Percentiles rank a stretch among this genome's conserved stretches.
phyloP scores from a whole-genome alignment of 1,140 invertebrate species.

The Drosophila sp. region DNA sequence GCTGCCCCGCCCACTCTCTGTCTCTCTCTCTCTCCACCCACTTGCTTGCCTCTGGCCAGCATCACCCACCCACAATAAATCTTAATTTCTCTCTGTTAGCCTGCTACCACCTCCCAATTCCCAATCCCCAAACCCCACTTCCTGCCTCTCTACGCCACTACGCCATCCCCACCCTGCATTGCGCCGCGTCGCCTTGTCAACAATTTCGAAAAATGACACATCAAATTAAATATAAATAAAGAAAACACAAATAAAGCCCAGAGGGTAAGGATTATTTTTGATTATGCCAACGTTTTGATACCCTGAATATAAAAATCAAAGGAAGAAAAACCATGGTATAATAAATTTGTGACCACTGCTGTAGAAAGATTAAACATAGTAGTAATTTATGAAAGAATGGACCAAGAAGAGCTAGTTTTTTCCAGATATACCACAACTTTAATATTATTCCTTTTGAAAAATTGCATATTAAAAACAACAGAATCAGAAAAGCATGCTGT shows the following conservation, averaged over 20 bases:
- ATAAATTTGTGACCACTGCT: too few species aligned
- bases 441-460: too few species aligned
- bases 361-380: too few species aligned
- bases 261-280: neutral
- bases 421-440: too few species aligned
- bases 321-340: too few species aligned
- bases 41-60: slow-evolving; percentile 27
- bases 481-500: too few species aligned
- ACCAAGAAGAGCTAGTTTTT: too few species aligned
- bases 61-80: slow-evolving; percentile 72
- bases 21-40: neutral
- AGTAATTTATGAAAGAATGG: too few species aligned
- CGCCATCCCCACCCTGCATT: neutral
- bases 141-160: slow-evolving; percentile 10
- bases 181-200: slow-evolving; percentile 28
- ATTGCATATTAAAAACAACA: too few species aligned
- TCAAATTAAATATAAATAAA: slow-evolving; percentile 76
- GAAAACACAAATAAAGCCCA: slow-evolving; percentile 41
- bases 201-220: slow-evolving; percentile 69
- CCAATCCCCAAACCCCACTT: slow-evolving; percentile 21
- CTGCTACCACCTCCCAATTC: slow-evolving; percentile 17
- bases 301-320: neutral
- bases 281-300: neutral
- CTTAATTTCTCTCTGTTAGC: slow-evolving; percentile 55
- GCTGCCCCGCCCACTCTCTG: slow-evolving; percentile 7